Base-by-base conservation (phyloP, 2,113 vertebrate species). In the Stegastes partitus region DNA sequence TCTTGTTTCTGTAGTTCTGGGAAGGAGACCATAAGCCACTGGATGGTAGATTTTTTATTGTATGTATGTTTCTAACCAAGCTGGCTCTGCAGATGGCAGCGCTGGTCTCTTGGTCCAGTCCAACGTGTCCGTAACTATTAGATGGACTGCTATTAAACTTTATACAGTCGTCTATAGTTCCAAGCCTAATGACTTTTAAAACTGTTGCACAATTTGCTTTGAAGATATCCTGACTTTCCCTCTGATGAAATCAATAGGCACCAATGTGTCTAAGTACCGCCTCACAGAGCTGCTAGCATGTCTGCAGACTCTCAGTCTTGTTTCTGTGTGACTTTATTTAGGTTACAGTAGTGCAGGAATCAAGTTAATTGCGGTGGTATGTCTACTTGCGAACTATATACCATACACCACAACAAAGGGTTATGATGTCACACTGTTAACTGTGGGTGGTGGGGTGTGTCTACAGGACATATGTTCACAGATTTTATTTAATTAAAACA, bases 371-470 rank as follows among this genome's bases (percentile, higher is more conserved):
- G 15, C 19, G 50, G 7, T 44, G 11, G 21, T 23, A 54, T 18
- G 55, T 68, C 55, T 49, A 31, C 42, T n/a, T 54, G 2, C 44
- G 25, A 42, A 26, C 18, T 31, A 51, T 49, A 54, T 64, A 65
- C 25, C 51, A 21, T 37, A 16, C 21, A 56, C 68, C 68, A 77
- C 68, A 82, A 49, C 26, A 61, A 39, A 18, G 42, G 11, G 16
- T 37, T 28, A 59, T 59, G 72, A 68, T 47, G 26, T 81, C 45
- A 76, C 22, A 19, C 21, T 0, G 9, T 50, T 39, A 28, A 63
- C 39, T 31, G 14, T 1, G n/a, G 25, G 31, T 65, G 57, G 25
- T 0, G 19, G 51, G 49, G 61, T 39, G 56, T 44, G 55, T 31
- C 45, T 34, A 15, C 12, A 9, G 54, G 9, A 23, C 44, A 59